Base-by-base conservation (phyloP, 2,888 invertebrate species). In the Pherbina coryleti region DNA sequence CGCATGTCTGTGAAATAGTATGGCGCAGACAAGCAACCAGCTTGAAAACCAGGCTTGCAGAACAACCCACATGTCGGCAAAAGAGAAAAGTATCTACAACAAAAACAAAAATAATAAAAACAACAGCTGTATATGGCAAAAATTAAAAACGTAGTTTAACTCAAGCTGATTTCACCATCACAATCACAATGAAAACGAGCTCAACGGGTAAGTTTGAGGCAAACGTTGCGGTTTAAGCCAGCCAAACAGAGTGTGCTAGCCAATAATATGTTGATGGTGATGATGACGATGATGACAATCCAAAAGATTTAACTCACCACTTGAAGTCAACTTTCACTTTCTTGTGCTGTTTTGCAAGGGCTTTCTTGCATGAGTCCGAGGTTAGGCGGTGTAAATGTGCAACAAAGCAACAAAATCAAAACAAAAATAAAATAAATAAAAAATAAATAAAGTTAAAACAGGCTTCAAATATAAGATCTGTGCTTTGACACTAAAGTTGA, bases 271-370 rank as follows among this genome's bases (percentile, higher is more conserved):
- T 5, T 53, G 67, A 34, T 31, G 31, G n/a, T n/a, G n/a, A n/a
- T n/a, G n/a, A n/a, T n/a, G n/a, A n/a, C n/a, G 53, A 14, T 53
- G 67, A 34, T 31, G 31, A 55, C 70, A 70, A 70, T 34, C 70
- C 25, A 19, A 70, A 55, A 70, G 34, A 70, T 70, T 25, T 14
- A 70, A 17, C 25, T 22, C 11, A 9, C 31, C 8, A 55, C 55
- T 22, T 19, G 19, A n/a, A 55, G 55, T 7, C 37, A 67, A 67
- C 67, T 67, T 67, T 67, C 44, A 67, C 67, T 67, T 67, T 67
- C 49, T 22, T 49, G n/a, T 37, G 67, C 67, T 49, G 9, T 44
- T 67, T 44, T 44, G 9, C n/a, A 44, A 67, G 67, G 67, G 44
- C 37, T 64, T 17, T 14, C 31, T 31, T n/a, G n/a, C 44, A 44